Evolutionary conservation across 1,140 invertebrate genomes (phyloP).

Genomic region (Akabosia matsudoensis): DNA sequence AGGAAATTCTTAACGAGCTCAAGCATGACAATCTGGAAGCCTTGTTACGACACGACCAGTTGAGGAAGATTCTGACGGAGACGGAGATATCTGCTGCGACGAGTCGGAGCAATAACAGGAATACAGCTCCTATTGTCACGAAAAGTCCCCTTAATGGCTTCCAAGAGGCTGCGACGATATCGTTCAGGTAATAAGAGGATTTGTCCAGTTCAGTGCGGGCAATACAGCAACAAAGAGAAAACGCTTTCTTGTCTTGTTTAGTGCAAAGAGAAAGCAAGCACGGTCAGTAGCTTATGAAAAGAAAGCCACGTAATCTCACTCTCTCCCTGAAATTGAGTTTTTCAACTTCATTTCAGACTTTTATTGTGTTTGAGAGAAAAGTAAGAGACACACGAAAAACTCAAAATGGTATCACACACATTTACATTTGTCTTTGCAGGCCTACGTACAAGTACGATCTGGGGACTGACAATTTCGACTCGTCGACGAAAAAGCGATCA

Average conservation of each 20-base stretch:
- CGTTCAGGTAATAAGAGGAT: conserved; percentile 33
- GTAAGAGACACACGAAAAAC: no score
- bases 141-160: conserved; percentile 34
- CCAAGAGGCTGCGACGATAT: conserved; percentile 42
- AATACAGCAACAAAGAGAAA: background rate
- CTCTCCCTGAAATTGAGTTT: background rate
- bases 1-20: conserved; percentile 33
- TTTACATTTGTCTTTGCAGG: conserved; percentile 26
- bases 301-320: background rate
- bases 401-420: no score
- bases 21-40: conserved; percentile 28
- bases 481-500: conserved; percentile 40
- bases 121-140: no score
- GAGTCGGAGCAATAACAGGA: background rate
- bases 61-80: conserved; percentile 30
- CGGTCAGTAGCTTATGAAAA: background rate
- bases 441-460: conserved; percentile 46
- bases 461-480: conserved; percentile 42
- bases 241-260: background rate
- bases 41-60: conserved; percentile 38
- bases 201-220: background rate
- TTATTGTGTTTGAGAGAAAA: no score
- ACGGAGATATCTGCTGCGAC: conserved; percentile 4
- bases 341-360: no score
- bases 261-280: background rate